phyloP scores from a whole-genome alignment of 64 coral and sea anemone species.

The Actinia equina region DNA sequence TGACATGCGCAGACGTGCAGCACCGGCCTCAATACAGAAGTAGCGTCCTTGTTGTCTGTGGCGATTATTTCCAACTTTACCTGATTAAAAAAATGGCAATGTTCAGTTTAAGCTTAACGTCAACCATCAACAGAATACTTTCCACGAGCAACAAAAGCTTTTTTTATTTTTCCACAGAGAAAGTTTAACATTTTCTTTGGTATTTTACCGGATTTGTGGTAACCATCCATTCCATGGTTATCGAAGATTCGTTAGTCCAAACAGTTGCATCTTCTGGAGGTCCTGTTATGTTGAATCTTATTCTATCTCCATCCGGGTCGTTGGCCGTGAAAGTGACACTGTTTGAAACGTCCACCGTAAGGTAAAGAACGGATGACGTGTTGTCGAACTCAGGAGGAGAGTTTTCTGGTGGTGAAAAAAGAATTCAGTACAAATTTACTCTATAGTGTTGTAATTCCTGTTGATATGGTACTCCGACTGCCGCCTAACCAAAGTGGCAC shows the following conservation, averaged over 20 bases:
- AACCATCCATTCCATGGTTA: neutral
- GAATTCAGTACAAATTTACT: too few species aligned
- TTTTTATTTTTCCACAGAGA: too few species aligned
- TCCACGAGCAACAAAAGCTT: too few species aligned
- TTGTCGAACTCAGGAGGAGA: neutral
- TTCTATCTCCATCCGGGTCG: neutral
- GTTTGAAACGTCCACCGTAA: neutral
- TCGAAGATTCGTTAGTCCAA: neutral
- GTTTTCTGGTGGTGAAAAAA: neutral
- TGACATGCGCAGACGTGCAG: conserved; percentile 34
- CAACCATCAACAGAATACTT: too few species aligned
- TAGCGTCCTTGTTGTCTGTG: conserved; percentile 13
- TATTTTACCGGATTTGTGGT: neutral
- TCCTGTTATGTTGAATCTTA: neutral
- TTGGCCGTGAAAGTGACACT: neutral
- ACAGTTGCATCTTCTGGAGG: neutral
- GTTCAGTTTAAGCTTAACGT: too few species aligned
- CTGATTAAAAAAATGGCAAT: neutral
- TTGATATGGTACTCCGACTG: too few species aligned
- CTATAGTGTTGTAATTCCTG: too few species aligned
- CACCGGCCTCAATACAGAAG: neutral
- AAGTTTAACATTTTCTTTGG: neutral
- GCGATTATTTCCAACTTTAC: conserved; percentile 15
- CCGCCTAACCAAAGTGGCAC: too few species aligned
- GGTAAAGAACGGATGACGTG: neutral